Conservation (phyloP, 2,888 invertebrate genomes). For the Molorchus minor region DNA sequence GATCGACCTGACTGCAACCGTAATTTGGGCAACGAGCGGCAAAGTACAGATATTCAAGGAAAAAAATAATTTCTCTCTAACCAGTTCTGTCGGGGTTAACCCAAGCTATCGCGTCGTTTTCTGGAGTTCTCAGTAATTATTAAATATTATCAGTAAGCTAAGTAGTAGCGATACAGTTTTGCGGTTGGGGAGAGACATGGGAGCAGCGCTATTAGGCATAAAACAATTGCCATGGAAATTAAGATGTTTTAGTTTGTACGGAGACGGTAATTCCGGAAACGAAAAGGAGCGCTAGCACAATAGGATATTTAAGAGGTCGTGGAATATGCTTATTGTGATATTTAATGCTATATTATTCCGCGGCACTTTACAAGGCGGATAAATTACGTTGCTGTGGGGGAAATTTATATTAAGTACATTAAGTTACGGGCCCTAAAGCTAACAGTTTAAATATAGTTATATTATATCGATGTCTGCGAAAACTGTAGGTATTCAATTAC, state of each 20-base stretch:
- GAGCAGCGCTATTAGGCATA: neutral
- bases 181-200: neutral
- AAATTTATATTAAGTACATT: neutral
- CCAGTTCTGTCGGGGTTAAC: neutral
- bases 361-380: neutral
- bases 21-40: neutral
- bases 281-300: conserved; percentile 8
- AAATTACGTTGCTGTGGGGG: neutral
- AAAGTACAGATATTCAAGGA: neutral
- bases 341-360: conserved; percentile 16
- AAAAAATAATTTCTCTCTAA: neutral
- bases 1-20: no score
- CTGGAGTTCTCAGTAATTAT: neutral
- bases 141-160: no score
- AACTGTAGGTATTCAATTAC: no score
- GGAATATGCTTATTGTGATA: conserved; percentile 15
- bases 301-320: conserved; percentile 6
- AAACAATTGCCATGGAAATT: neutral
- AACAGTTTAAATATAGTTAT: no score
- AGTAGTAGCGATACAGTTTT: neutral
- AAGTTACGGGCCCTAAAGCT: no score
- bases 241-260: conserved; percentile 7
- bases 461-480: no score
- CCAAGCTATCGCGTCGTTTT: neutral
- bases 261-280: conserved; percentile 13